These are phyloP conservation scores for Hesperophylax magnus DNA, from an alignment of 1,140 invertebrate species.

Conservation along the genomic window DNA sequence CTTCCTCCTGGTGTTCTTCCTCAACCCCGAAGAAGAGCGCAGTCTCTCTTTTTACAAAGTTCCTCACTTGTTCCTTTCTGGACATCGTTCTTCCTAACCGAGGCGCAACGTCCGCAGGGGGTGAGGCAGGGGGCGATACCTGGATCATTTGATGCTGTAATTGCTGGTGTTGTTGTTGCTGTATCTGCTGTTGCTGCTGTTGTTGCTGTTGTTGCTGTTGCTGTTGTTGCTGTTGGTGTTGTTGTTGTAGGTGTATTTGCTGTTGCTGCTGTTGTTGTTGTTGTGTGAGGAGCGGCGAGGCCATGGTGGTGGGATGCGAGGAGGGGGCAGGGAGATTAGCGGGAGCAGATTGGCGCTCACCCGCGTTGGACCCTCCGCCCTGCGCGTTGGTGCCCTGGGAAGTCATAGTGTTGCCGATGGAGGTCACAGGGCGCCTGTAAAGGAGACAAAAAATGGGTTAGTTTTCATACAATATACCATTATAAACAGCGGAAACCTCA, in stretches of 20 bases:
- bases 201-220: neutral
- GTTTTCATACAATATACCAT: neutral
- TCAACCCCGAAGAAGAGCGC: conserved; percentile 86
- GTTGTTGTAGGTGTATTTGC: conserved; percentile 21
- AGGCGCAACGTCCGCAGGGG: conserved; percentile 60
- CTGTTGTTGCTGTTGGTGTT: conserved; percentile 14
- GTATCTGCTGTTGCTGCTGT: conserved; percentile 13
- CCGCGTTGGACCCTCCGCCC: neutral
- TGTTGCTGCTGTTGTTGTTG: conserved; percentile 14
- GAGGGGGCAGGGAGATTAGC: neutral
- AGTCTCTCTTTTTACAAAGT: conserved; percentile 82
- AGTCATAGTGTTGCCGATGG: conserved; percentile 24
- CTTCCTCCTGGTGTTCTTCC: conserved; percentile 78
- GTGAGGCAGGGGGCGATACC: conserved; percentile 60
- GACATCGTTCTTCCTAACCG: conserved; percentile 65
- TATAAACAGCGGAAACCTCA: too few relatives aligned
- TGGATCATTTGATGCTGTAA: conserved; percentile 33
- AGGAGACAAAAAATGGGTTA: neutral
- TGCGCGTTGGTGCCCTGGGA: neutral
- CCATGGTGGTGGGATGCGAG: neutral
- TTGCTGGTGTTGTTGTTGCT: conserved; percentile 33
- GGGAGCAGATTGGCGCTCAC: conserved; percentile 25
- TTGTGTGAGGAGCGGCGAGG: conserved; percentile 10
- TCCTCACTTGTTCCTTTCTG: conserved; percentile 66
- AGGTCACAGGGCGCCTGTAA: conserved; percentile 39